These are phyloP conservation scores for Dolichopus griseipennis DNA, from an alignment of 2,888 invertebrate genomes.

Conservation along the genomic window DNA sequence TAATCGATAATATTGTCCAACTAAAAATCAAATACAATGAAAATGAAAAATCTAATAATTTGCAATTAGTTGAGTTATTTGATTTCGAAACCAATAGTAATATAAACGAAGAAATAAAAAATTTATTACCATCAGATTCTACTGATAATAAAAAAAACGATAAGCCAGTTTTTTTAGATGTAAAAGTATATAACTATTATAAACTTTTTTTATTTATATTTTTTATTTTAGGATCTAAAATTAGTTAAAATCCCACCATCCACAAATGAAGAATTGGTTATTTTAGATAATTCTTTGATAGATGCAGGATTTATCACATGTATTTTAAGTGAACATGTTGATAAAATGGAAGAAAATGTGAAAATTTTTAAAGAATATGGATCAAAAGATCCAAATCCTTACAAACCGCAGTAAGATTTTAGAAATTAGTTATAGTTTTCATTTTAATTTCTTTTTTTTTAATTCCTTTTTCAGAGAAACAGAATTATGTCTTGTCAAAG, in stretches of 20 bases:
- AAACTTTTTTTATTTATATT: background rate
- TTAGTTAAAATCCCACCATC: background rate
- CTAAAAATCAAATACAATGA: background rate
- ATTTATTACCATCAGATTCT: background rate
- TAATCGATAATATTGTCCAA: background rate
- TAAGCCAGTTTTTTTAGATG: background rate
- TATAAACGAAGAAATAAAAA: background rate
- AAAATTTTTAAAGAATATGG: background rate
- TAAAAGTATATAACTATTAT: background rate
- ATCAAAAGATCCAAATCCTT: background rate
- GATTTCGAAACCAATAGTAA: background rate
- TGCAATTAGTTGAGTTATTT: background rate
- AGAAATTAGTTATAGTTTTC: background rate
- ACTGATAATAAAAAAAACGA: background rate
- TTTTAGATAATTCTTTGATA: background rate
- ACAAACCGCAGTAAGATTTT: background rate
- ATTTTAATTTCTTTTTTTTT: background rate
- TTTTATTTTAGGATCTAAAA: background rate
- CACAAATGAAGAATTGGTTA: background rate
- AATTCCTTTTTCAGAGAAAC: constrained; percentile 12
- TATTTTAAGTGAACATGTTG: background rate
- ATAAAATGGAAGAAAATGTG: background rate
- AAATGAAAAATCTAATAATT: background rate
- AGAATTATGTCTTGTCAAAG: constrained; percentile 21
- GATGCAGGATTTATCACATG: background rate